Percentiles rank a stretch among this genome's conserved stretches.
These are phyloP conservation scores for Cyclophora albipunctata DNA, from an alignment of 2,888 invertebrate genomes.

Conservation along the genomic window DNA sequence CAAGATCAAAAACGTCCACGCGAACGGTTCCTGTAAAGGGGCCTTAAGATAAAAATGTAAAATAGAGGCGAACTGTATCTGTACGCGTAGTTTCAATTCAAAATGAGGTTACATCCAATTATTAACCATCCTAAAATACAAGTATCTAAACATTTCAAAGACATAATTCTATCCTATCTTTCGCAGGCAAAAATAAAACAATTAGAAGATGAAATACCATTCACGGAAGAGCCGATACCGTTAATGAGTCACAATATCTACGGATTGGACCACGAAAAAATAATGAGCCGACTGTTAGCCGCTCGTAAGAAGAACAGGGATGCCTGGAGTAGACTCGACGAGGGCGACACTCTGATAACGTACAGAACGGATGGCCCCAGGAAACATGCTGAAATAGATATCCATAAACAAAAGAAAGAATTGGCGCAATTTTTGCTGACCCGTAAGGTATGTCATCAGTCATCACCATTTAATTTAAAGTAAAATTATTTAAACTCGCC, in stretches of 20 bases:
- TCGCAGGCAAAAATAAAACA: conserved; percentile 57
- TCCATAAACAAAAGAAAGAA: conserved; percentile 55
- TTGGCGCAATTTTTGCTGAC: conserved; percentile 73
- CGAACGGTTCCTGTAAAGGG: too few species aligned
- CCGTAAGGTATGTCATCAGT: conserved; percentile 62
- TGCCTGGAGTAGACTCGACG: conserved; percentile 63
- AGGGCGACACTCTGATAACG: conserved; percentile 40
- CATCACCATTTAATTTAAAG: conserved; percentile 6
- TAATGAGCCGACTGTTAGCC: conserved; percentile 74
- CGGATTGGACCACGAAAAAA: conserved; percentile 79
- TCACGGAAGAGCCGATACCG: conserved; percentile 70
- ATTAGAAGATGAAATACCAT: conserved; percentile 45
- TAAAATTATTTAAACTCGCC: not conserved
- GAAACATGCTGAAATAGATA: conserved; percentile 25
- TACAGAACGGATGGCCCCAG: conserved; percentile 32
- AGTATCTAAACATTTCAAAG: too few species aligned
- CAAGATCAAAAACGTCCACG: too few species aligned
- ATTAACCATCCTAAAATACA: too few species aligned
- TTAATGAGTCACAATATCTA: conserved; percentile 83
- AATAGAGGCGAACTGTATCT: too few species aligned
- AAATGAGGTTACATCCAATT: too few species aligned
- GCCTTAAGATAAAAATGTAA: too few species aligned
- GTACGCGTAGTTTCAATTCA: too few species aligned
- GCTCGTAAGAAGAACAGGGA: conserved; percentile 70
- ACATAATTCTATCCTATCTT: not conserved